Base-by-base conservation (phyloP, 2,888 invertebrate genomes). In the Cactoblastis cactorum region DNA sequence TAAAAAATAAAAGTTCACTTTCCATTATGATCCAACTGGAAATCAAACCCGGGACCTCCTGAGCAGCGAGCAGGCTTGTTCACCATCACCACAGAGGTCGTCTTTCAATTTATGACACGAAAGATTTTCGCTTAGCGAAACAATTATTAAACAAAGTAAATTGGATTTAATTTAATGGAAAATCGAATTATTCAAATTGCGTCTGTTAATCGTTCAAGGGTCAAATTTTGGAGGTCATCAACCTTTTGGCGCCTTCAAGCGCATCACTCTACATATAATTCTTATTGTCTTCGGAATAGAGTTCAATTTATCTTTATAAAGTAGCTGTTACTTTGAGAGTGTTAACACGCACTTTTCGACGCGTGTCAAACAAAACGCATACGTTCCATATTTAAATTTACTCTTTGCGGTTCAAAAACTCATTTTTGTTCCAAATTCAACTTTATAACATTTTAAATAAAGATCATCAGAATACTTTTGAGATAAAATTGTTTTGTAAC, bases 301-400 rank as follows among this genome's bases (percentile, higher is more conserved):
- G 38, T 28, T 38, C 11, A 28, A 28, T 6, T 28, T 28, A 6
- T 9, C 8, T 28, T 28, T 8, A 4, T 9, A 9, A 6, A 28
- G 5, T 9, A 28, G 28, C 28, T 28, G 28, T 28, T 28, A 56
- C 57, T 51, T 18, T 11, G 8, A n/a, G 33, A 45, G 33, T 45
- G 45, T 8, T 17, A 15, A 47, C 53, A 56, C 56, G 62, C 56
- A 59, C 53, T 63, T 63, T 63, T 70, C 77, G 74, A 71, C 75
- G 77, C 81, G 81, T 80, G 78, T 72, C 80, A 76, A 72, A 71
- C 71, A 65, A 72, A 71, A 70, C 67, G 69, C 70, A 70, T 67
- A 62, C 58, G 63, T 59, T 52, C 15, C 14, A 17, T 24, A 28
- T 24, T 37, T 24, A 14, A 28, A 38, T 6, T 24, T 48, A 4